A percentile compares a stretch with the other conserved stretches of the same genome.
Conservation (phyloP, 1,140 invertebrate species). For the Himalopsyche phryganea region DNA sequence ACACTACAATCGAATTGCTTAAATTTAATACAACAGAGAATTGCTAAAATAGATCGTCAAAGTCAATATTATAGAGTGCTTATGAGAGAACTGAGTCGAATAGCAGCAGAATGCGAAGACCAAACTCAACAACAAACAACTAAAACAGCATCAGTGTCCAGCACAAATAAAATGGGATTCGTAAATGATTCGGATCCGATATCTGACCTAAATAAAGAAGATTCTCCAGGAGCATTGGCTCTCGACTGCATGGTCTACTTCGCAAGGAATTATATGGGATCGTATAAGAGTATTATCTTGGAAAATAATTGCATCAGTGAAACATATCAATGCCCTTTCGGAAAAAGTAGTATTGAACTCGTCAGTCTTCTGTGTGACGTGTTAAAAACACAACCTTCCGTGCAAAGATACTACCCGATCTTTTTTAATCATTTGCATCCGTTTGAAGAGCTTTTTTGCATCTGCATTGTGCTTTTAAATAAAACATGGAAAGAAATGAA, state of each 20-base stretch:
- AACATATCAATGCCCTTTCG: conserved; percentile 95
- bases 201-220: conserved; percentile 78
- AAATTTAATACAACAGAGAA: conserved; percentile 80
- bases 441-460: conserved; percentile 93
- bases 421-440: conserved; percentile 92
- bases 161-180: conserved; percentile 93
- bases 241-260: conserved; percentile 95
- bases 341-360: conserved; percentile 84
- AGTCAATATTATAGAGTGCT: conserved; percentile 87
- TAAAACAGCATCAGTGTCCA: conserved; percentile 69
- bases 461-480: conserved; percentile 86
- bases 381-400: conserved; percentile 82
- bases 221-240: conserved; percentile 84
- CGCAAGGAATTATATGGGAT: conserved; percentile 82
- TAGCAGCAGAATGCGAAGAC: conserved; percentile 86
- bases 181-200: conserved; percentile 88
- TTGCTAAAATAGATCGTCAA: conserved; percentile 81
- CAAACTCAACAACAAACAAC: conserved; percentile 55
- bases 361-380: conserved; percentile 87
- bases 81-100: conserved; percentile 85
- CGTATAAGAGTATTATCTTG: conserved; percentile 88
- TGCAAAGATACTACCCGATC: conserved; percentile 85
- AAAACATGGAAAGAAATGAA: conserved; percentile 99
- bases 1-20: conserved; percentile 84
- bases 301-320: conserved; percentile 90